These are phyloP conservation scores for Lordiphosa mommai DNA, from an alignment of 1,140 invertebrate species.

Conservation along the genomic window DNA sequence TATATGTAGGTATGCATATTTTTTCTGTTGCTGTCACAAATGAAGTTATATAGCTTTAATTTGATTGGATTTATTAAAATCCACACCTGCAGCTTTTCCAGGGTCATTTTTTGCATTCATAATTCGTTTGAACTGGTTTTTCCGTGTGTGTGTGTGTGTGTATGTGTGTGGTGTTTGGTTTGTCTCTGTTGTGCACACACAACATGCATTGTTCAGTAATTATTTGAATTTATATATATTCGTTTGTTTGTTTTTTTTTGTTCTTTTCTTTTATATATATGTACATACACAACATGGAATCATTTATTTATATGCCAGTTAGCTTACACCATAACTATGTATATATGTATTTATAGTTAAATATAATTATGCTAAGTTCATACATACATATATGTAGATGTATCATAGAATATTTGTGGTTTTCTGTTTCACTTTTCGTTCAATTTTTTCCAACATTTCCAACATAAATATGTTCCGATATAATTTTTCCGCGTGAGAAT, in stretches of 20 bases:
- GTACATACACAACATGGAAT: conserved; percentile 77
- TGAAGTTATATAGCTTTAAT: no score
- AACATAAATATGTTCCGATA: conserved; percentile 50
- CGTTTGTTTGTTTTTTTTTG: conserved; percentile 11
- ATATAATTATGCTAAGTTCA: conserved; percentile 63
- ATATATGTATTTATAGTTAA: conserved; percentile 52
- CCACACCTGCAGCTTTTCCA: neutral
- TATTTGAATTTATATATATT: conserved; percentile 42
- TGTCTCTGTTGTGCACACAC: conserved; percentile 51
- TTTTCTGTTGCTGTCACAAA: neutral
- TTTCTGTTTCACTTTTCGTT: neutral
- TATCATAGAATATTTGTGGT: conserved; percentile 29
- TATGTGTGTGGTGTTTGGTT: conserved; percentile 24
- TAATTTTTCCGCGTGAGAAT: conserved; percentile 38
- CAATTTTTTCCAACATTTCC: conserved; percentile 51
- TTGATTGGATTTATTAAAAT: neutral
- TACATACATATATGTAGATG: conserved; percentile 40
- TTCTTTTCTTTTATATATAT: conserved; percentile 56
- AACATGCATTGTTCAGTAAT: conserved; percentile 49
- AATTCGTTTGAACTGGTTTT: conserved; percentile 29
- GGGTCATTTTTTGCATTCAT: neutral
- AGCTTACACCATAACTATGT: conserved; percentile 66
- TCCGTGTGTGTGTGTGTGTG: conserved; percentile 1
- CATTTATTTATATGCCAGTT: conserved; percentile 64
- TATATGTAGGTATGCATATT: conserved; percentile 2